Conservation (phyloP, 2,888 invertebrate genomes). For the Hydrotaea cyrtoneurina region DNA sequence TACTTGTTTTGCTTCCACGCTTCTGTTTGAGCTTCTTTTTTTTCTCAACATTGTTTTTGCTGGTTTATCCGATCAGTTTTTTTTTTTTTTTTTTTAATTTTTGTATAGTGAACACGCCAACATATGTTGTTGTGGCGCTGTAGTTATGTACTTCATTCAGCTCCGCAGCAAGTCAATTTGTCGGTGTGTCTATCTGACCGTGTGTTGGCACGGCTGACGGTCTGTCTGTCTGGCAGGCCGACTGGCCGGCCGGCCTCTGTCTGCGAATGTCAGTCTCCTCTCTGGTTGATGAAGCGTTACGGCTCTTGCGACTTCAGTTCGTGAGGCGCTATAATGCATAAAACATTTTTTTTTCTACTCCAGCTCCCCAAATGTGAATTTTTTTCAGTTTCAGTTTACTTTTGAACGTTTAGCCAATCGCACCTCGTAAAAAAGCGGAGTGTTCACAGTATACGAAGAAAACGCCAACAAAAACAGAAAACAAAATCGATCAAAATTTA, state of each 20-base stretch:
- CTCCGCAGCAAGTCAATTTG: constrained; percentile 9
- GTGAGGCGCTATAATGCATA: constrained; percentile 53
- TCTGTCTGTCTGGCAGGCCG: constrained; percentile 5
- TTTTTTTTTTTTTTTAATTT: background rate
- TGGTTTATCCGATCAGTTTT: constrained; percentile 46
- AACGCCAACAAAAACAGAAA: constrained; percentile 20
- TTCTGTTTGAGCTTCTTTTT: constrained; percentile 55
- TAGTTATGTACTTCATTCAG: constrained; percentile 15
- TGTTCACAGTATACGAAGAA: constrained; percentile 6
- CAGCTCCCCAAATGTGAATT: constrained; percentile 49
- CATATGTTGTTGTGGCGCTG: constrained; percentile 37
- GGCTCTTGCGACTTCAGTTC: constrained; percentile 2
- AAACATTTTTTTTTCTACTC: constrained; percentile 50
- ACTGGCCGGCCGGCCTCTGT: background rate
- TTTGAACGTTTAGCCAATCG: constrained; percentile 59
- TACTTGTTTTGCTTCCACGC: background rate
- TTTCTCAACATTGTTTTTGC: background rate
- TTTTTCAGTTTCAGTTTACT: constrained; percentile 65
- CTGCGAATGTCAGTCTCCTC: background rate
- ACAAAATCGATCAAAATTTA: constrained; percentile 11
- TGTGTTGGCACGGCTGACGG: background rate
- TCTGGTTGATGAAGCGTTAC: constrained; percentile 2
- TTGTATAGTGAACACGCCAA: constrained; percentile 49
- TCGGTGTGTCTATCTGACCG: background rate
- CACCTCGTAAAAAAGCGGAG: constrained; percentile 42